A percentile compares a stretch with the other conserved stretches of the same genome.
phyloP scores from a whole-genome alignment of 1,140 invertebrate genomes.

The Apolygus lucorum region DNA sequence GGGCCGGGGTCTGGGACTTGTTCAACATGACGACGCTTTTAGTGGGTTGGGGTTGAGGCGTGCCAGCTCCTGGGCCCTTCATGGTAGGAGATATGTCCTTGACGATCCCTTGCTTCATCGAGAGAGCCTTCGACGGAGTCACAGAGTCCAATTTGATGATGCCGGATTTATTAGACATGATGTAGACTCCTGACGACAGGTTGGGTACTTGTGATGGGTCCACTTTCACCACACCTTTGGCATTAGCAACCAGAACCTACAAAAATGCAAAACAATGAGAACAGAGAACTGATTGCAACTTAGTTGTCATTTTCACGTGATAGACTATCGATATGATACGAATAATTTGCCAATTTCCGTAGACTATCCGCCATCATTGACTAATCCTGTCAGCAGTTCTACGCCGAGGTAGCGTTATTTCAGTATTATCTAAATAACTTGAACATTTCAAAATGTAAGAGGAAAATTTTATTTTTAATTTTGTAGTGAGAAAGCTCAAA shows the following conservation, averaged over 20 bases:
- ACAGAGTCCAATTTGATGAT: constrained; percentile 33
- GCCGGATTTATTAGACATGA: constrained; percentile 60
- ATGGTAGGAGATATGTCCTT: constrained; percentile 12
- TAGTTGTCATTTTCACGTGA: background rate
- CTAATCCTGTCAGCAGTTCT: too few relatives aligned
- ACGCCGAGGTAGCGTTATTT: too few relatives aligned
- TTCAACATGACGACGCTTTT: constrained; percentile 18
- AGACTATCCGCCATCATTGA: background rate
- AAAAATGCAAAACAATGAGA: constrained; percentile 19
- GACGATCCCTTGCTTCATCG: constrained; percentile 21
- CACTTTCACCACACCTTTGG: constrained; percentile 62
- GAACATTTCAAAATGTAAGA: too few relatives aligned
- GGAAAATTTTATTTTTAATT: too few relatives aligned
- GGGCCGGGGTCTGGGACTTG: constrained; percentile 8
- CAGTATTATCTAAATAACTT: too few relatives aligned
- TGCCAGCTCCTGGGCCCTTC: background rate
- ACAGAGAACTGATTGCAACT: too few relatives aligned
- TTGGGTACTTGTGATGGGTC: constrained; percentile 63
- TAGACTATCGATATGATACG: background rate
- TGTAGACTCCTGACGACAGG: constrained; percentile 43
- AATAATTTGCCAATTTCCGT: background rate
- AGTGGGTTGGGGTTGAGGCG: background rate
- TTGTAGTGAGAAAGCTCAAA: too few relatives aligned
- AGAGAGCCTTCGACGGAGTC: constrained; percentile 28
- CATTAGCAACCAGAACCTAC: constrained; percentile 49